Conservation (phyloP, 1,140 invertebrate genomes). For the Penaeus japonicus region DNA sequence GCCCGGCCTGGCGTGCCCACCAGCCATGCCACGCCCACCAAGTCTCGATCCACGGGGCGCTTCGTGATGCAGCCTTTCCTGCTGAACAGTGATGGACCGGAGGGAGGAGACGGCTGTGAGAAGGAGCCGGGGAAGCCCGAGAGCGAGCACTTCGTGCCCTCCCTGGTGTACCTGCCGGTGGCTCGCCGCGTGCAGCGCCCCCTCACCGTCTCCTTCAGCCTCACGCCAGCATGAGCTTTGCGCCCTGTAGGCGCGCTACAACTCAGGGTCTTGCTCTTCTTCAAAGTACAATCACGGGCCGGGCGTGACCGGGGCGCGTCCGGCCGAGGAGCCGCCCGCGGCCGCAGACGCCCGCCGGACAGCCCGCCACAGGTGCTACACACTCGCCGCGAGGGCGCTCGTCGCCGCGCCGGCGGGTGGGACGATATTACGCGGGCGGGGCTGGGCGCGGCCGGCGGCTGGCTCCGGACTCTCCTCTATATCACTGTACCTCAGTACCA, state of each 20-base stretch:
- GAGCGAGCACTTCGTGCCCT: constrained; percentile 76
- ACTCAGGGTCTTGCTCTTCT: constrained; percentile 47
- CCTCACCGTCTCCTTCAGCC: constrained; percentile 86
- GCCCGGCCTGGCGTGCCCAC: constrained; percentile 60
- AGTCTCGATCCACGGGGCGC: constrained; percentile 61
- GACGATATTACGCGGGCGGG: constrained; percentile 26
- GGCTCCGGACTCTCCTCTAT: constrained; percentile 24
- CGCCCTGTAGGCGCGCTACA: constrained; percentile 25
- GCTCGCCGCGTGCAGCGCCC: constrained; percentile 80
- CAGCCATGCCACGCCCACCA: constrained; percentile 63
- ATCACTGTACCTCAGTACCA: constrained; percentile 50
- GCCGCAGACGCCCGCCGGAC: not conserved
- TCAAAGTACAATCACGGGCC: constrained; percentile 49
- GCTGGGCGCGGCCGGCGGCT: constrained; percentile 6
- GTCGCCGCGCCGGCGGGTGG: not conserved
- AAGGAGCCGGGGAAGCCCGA: not conserved
- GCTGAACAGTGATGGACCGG: constrained; percentile 67
- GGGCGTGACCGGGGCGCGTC: not conserved
- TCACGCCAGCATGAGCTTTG: constrained; percentile 79
- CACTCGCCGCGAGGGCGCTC: not conserved
- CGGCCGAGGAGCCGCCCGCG: constrained; percentile 11
- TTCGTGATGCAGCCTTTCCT: constrained; percentile 87
- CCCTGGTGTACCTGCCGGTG: constrained; percentile 90
- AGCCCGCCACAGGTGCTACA: constrained; percentile 36
- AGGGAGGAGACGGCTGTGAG: constrained; percentile 21